Evolutionary conservation across 2,113 vertebrate genomes (phyloP), one percentile per base, ranked within the genome.

Genomic region (Eolophus roseicapilla): DNA sequence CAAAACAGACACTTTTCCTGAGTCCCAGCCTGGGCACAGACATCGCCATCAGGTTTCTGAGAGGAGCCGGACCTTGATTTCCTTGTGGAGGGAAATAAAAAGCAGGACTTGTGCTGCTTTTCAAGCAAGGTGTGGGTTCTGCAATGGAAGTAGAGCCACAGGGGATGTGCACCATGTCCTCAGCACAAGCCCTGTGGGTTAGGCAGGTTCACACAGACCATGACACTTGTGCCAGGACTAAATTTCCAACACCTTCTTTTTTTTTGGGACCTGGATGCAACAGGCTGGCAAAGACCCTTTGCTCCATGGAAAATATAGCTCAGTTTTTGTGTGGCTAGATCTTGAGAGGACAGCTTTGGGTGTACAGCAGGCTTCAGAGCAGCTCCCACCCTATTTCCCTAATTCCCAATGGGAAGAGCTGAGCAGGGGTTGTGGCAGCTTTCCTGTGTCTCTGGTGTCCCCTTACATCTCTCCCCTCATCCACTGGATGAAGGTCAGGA

Each of bases 161-260:
- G 37, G 37, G 23, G 25, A 17, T 37, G 31, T 11, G 49, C 9
- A 10, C 2, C 0, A 2, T 16, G 7, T 37, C 62, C 21, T 37
- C 44, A 53, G 43, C 0, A 0, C 35, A 10, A 10, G 31, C 12
- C 35, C 41, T n/a, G 27, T 0, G 1, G 6, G 25, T n/a, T 8
- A 7, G 23, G 35, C 28, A 33, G 43, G 41, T 33, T 39, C 21
- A 37, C 31, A 27, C 6, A 2, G 7, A 13, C 21, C 4, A 14
- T 16, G 46, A 17, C 4, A 2, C 23, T 20, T 35, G 50, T 31
- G 60, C 65, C 27, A n/a, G 64, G 57, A 25, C 17, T 11, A 24
- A 6, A 7, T 27, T 63, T 35, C 55, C 20, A 11, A 8, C 19
- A 13, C 9, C 19, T 43, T 37, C 23, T 17, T 28, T 20, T 44